These are phyloP conservation scores for Menidia menidia DNA, from an alignment of 2,797 vertebrate genomes.

Conservation along the genomic window DNA sequence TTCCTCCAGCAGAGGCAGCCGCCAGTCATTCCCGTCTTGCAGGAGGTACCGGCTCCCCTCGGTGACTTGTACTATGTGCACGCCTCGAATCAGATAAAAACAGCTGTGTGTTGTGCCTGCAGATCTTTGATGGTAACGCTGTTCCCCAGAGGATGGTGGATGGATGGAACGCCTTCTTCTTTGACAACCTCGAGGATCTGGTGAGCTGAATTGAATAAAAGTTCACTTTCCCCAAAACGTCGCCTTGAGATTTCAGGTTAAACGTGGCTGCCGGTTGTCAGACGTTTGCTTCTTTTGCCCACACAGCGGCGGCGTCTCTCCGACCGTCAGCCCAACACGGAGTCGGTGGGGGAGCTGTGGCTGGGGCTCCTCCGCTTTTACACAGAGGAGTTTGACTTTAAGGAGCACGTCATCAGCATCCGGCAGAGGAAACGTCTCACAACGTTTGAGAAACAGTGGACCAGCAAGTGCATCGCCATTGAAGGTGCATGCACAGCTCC, in stretches of 20 bases:
- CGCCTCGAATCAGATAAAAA: not conserved
- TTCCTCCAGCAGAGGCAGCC: constrained; percentile 97
- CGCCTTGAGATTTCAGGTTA: too few relatives aligned
- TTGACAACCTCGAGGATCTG: constrained; percentile 91
- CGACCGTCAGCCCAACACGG: constrained; percentile 88
- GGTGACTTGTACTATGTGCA: not conserved
- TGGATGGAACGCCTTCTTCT: constrained; percentile 99
- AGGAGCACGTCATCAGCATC: constrained; percentile 98
- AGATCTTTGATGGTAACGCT: constrained; percentile 94
- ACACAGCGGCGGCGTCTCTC: constrained; percentile 86
- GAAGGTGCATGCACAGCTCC: constrained; percentile 86
- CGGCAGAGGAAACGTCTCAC: constrained; percentile 94
- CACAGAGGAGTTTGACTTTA: constrained; percentile 98
- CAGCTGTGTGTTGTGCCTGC: not conserved
- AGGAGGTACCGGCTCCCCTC: constrained; percentile 86
- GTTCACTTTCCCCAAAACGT: too few relatives aligned
- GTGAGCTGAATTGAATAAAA: constrained; percentile 76
- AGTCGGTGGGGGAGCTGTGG: constrained; percentile 96
- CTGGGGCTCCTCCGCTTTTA: constrained; percentile 95
- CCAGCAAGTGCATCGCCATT: constrained; percentile 98
- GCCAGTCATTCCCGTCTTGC: constrained; percentile 95
- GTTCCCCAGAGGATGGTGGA: constrained; percentile 96
- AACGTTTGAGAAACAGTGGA: constrained; percentile 99
- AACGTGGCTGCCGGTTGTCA: too few relatives aligned
- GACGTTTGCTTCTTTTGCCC: not conserved